Evolutionary conservation across 2,888 invertebrate genomes (phyloP), one percentile per base, ranked within the genome.

Genomic region (Priocnemis perturbator): DNA sequence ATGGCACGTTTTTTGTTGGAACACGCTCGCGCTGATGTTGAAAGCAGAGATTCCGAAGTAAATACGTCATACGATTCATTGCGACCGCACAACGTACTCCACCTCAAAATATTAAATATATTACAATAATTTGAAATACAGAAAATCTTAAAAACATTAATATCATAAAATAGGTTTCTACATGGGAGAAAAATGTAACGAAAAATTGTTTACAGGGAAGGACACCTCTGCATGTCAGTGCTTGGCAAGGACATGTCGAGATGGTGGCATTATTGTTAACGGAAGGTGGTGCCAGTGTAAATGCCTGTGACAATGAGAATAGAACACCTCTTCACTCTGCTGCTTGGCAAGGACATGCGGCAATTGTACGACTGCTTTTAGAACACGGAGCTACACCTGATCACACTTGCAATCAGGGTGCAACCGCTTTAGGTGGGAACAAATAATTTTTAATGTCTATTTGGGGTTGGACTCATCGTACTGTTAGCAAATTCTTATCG

Each of bases 381-480:
- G 93, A 94, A 82, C 93, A 93, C 80, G 96, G 96, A 4, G 97
- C 98, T 0, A 89, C 92, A 65, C 95, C 97, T 19, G 94, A 97
- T 89, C 97, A 97, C 81, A 95, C 96, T 0, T 98, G 98, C 87
- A 96, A 97, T 85, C 98, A 98, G 90, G 98, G 98, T 21, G 98
- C 98, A 57, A 98, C 98, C 15, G 97, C 98, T 9, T 91, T 98
- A 71, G 94, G 94, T 93, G 85, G 73, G 81, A 11, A 50, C 3
- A 50, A 67, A 60, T 44, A 58, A 15, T 3, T 45, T 37, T 45
- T 11, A 37, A 3, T 37, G 14, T 37, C 1, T 11, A 37, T 37
- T 37, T 11, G 11, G 2, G 14, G 37, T 11, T 37, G 7, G 11
- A 11, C 4, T 37, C 11, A 17, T 20, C 45, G 19, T 44, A 17